Percentiles rank a stretch among this genome's conserved stretches.
These are phyloP conservation scores for Drosophila ustulata DNA, from an alignment of 2,888 invertebrate genomes.

Conservation along the genomic window DNA sequence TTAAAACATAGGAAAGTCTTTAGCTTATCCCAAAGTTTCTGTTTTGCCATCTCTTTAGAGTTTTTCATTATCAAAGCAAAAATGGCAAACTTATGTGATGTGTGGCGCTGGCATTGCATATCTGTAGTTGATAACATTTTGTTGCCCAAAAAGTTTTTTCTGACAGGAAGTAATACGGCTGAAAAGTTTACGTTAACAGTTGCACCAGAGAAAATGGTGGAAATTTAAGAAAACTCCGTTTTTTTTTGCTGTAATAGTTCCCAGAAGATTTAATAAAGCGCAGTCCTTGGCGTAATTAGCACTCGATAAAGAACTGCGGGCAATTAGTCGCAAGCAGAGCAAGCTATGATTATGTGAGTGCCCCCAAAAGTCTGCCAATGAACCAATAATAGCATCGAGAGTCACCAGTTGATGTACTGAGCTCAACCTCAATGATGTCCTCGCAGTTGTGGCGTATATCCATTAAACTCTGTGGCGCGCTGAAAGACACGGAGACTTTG, in stretches of 20 bases:
- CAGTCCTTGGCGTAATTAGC: not conserved
- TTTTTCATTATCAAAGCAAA: constrained; percentile 48
- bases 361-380: constrained; percentile 42
- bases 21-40: constrained; percentile 33
- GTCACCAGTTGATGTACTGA: constrained; percentile 15
- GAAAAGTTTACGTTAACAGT: constrained; percentile 35
- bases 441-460: constrained; percentile 29
- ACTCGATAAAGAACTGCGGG: constrained; percentile 21
- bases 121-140: constrained; percentile 36
- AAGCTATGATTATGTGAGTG: constrained; percentile 5
- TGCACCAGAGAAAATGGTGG: constrained; percentile 5
- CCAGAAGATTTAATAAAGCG: not conserved
- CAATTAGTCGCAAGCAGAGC: constrained; percentile 29
- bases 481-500: constrained; percentile 14
- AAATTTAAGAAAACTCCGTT: not conserved
- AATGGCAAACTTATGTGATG: constrained; percentile 42
- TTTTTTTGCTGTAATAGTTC: not conserved
- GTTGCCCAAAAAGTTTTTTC: constrained; percentile 31
- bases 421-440: constrained; percentile 7
- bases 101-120: constrained; percentile 18
- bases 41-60: constrained; percentile 16
- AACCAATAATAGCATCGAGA: constrained; percentile 49
- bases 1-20: constrained; percentile 34
- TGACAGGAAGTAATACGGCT: constrained; percentile 34
- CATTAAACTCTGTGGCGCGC: constrained; percentile 43